phyloP scores from a whole-genome alignment of 2,797 vertebrate genomes.

The Schizopygopsis pylzovi region DNA sequence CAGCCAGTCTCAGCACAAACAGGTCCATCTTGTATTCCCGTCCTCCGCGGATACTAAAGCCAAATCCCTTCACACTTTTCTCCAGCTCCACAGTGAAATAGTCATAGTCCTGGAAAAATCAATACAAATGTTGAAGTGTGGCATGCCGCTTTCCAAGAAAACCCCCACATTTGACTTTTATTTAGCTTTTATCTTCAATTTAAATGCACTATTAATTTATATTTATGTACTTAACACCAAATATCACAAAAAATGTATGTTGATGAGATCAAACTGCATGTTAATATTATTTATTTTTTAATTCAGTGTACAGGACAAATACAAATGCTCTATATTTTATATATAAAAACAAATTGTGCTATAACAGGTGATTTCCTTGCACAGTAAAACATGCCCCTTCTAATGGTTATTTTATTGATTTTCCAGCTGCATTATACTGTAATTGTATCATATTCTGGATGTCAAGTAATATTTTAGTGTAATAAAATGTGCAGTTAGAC shows the following conservation, averaged over 20 bases:
- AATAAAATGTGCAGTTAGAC: conserved; percentile 35
- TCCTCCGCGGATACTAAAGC: conserved; percentile 98
- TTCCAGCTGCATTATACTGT: not conserved
- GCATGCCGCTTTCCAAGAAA: conserved; percentile 1
- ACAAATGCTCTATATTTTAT: not conserved
- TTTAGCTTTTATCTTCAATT: not conserved
- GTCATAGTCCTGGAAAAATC: conserved; percentile 88
- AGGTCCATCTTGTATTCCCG: conserved; percentile 99
- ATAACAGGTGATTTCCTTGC: not conserved
- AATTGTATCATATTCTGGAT: not conserved
- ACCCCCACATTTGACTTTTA: not conserved
- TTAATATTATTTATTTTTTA: not conserved
- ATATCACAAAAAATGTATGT: not conserved
- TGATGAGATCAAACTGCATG: not conserved
- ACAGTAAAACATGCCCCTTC: not conserved
- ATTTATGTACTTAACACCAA: not conserved
- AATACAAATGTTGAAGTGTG: not conserved
- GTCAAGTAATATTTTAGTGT: not conserved
- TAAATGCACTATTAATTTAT: not conserved
- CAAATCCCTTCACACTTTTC: conserved; percentile 97
- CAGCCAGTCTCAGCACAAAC: conserved; percentile 93
- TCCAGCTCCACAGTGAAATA: conserved; percentile 99
- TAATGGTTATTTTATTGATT: not conserved
- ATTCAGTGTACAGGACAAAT: not conserved
- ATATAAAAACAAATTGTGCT: not conserved